Evolutionary conservation across 1,140 invertebrate species (phyloP), one percentile per base, ranked within the genome.

Genomic region (Ceratosolen fusciceps): DNA sequence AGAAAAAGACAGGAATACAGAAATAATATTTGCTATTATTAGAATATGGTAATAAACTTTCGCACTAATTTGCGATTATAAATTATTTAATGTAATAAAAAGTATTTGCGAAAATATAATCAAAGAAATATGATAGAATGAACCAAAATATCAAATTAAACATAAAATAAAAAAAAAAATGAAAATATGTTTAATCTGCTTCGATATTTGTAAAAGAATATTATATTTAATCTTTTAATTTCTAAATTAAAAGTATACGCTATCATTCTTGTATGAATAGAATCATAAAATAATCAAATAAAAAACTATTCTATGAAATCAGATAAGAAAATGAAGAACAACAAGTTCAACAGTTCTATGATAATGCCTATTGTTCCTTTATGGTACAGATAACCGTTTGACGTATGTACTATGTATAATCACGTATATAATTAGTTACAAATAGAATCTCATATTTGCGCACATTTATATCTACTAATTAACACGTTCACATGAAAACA

Each of bases 211-310:
- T 43, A 52, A 49, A 75, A 43, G 19, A 78, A 80, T 29, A 52
- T 76, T 39, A 8, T 54, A 80, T 82, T 80, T 52, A 49, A 24
- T 49, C 80, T n/a, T 70, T 31, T 81, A 77, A 74, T 84, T 85
- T 85, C 79, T 77, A 81, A 58, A 2, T 67, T 43, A 65, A 79
- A 26, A 73, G 56, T n/a, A 26, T 37, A 24, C 29, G 31, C n/a
- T 1, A 3, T 21, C 60, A 60, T 54, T 77, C 74, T 74, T 49
- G n/a, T n/a, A 34, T 77, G 76, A 54, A 74, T 72, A 26, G n/a
- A 65, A 12, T 39, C 1, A 62, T 8, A n/a, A 65, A 74, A 24
- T 60, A 70, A 80, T 58, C 12, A 70, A 85, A 80, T 31, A 14
- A 65, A 1, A 37, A 37, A 65, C 1, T 5, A n/a, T 4, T 37